A percentile compares a stretch with the other conserved stretches of the same genome.
Evolutionary conservation across 2,888 invertebrate genomes (phyloP).

Genomic region (Mimas tiliae): DNA sequence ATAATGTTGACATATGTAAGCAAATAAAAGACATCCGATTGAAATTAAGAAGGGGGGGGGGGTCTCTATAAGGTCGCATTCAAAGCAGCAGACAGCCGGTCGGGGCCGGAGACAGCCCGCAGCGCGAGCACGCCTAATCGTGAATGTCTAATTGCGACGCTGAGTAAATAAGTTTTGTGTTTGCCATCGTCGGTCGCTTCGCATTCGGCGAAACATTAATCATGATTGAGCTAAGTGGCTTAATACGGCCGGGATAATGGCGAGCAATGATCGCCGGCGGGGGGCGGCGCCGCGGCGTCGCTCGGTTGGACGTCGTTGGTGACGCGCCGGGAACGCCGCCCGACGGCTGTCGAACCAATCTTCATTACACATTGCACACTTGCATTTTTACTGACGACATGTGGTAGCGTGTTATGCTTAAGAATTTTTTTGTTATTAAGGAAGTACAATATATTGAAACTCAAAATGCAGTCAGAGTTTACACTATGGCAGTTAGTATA

Average conservation of each 20-base stretch:
- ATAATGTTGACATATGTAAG: constrained; percentile 15
- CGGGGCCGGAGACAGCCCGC: constrained; percentile 74
- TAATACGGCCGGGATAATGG: constrained; percentile 83
- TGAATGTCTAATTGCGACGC: constrained; percentile 83
- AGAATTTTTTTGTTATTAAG: too few species aligned
- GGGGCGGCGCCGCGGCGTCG: constrained; percentile 77
- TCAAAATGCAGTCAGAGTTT: too few species aligned
- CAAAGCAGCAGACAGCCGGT: constrained; percentile 68
- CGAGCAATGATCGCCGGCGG: constrained; percentile 80
- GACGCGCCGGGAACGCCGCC: constrained; percentile 49
- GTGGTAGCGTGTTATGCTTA: not conserved
- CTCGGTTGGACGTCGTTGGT: constrained; percentile 67
- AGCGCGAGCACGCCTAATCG: constrained; percentile 71
- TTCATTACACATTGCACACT: constrained; percentile 19
- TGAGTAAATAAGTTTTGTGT: constrained; percentile 84
- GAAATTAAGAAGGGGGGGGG: constrained; percentile 49
- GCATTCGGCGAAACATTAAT: constrained; percentile 84
- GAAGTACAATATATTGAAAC: too few species aligned
- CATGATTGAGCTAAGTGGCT: constrained; percentile 86
- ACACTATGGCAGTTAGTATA: too few species aligned
- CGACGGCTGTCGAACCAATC: not conserved
- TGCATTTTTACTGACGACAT: constrained; percentile 8
- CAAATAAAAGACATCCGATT: constrained; percentile 48
- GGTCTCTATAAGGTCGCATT: constrained; percentile 42
- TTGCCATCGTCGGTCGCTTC: constrained; percentile 76